Evolutionary conservation across 2,888 invertebrate species (phyloP), one percentile per base, ranked within the genome.

Genomic region (Drosophila mulleri): DNA sequence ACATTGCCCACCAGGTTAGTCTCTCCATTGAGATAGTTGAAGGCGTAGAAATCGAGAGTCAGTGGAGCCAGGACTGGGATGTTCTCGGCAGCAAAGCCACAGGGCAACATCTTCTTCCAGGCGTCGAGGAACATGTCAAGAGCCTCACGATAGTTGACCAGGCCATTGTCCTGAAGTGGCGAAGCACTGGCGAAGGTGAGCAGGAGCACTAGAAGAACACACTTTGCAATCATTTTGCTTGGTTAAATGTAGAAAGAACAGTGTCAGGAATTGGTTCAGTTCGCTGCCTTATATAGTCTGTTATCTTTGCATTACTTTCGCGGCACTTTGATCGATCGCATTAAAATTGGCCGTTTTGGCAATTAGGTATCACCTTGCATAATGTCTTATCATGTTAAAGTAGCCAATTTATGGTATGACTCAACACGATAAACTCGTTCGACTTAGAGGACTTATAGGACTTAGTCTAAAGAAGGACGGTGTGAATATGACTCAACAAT

Each of bases 1-100:
- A 86, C 68, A 16, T 80, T 80, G 14, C 91, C 91, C 1, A 42
- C 44, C 4, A 88, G 4, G 3, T 69, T 67, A 26, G 68, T 80
- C 6, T 74, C 56, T 1, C 72, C 72, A 18, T 62, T 62, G 18
- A 32, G 37, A 29, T 42, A 32, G 45, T 72, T 26, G 32, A 75
- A 74, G 16, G 61, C 26, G 12, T 69, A 58, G 56, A 70, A 80
- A 8, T 78, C 67, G 18, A 16, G 8, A 6, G 35, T 72, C 16
- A 75, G 44, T 0, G 91, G 91, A 5, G 87, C 90, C 68, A 90
- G 18, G 1, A 66, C 68, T 0, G 91, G 91, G 6, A 91, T 70
- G 0, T 73, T 63, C 6, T 80, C 48, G 0, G 70, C 35, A 1
- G 82, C 37, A 67, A 75, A 90, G 23, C 91, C 91, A 42, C 91